Percentiles rank a stretch among this genome's conserved stretches.
Conservation (phyloP, 2,113 vertebrate species). For the Leucoraja erinaceus region DNA sequence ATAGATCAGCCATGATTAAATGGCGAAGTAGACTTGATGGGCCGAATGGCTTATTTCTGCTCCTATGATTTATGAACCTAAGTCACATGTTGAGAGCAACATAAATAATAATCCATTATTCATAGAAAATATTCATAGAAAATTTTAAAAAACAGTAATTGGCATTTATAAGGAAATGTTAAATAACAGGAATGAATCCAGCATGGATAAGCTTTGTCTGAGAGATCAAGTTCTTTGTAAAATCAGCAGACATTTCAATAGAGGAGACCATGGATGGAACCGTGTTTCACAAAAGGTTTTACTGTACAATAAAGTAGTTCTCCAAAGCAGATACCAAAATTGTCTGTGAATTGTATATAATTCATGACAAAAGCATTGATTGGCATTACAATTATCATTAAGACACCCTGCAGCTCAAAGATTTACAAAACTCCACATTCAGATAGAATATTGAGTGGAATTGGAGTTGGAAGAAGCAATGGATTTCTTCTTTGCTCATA, state of each 20-base stretch:
- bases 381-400: background rate
- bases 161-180: background rate
- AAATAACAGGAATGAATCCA: background rate
- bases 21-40: no score
- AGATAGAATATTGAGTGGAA: background rate
- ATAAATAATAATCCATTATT: background rate
- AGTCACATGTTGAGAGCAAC: background rate
- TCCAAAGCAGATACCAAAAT: background rate
- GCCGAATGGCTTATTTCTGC: no score
- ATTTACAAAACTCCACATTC: background rate
- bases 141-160: background rate
- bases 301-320: background rate
- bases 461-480: no score
- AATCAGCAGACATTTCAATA: background rate
- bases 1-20: no score
- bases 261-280: background rate
- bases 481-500: background rate
- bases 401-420: background rate
- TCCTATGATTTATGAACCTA: no score
- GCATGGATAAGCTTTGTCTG: background rate
- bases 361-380: background rate
- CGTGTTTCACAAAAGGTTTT: background rate
- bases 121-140: background rate
- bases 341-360: background rate
- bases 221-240: background rate